A percentile compares a stretch with the other conserved stretches of the same genome.
Evolutionary conservation across 1,140 invertebrate genomes (phyloP).

Genomic region (Heterodera carotae): DNA sequence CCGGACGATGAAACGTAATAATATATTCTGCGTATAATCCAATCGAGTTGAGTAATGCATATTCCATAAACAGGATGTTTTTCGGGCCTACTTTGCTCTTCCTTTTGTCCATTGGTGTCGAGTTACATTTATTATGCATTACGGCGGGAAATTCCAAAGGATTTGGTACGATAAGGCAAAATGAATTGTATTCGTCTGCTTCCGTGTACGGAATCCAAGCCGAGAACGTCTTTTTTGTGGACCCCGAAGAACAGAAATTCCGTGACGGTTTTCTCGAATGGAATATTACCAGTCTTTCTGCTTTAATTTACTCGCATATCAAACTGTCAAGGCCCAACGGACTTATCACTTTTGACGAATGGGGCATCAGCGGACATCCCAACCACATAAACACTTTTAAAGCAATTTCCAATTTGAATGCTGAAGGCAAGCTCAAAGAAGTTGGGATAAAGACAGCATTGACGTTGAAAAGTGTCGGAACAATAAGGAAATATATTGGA

Average conservation of each 20-base stretch:
- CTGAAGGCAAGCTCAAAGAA: conserved; percentile 30
- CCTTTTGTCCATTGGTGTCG: conserved; percentile 70
- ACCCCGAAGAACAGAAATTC: conserved; percentile 70
- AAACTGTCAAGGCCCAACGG: conserved; percentile 70
- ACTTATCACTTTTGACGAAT: conserved; percentile 85
- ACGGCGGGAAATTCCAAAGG: conserved; percentile 74
- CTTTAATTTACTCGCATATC: conserved; percentile 64
- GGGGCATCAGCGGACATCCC: conserved; percentile 82
- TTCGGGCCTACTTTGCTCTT: conserved; percentile 85
- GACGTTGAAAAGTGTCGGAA: conserved; percentile 49
- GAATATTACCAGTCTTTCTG: conserved; percentile 1
- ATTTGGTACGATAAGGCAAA: conserved; percentile 12
- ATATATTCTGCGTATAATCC: background rate
- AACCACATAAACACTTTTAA: conserved; percentile 77
- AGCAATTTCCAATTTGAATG: conserved; percentile 49
- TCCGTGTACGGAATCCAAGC: background rate
- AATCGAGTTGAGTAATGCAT: background rate
- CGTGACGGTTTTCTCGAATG: conserved; percentile 73
- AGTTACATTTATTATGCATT: conserved; percentile 82
- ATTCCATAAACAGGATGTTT: conserved; percentile 75
- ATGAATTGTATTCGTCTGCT: conserved; percentile 9
- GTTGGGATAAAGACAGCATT: conserved; percentile 52
- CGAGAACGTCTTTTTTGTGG: conserved; percentile 74
- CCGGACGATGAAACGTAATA: conserved; percentile 76
- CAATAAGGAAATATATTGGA: conserved; percentile 77